Conservation (phyloP, 2,888 invertebrate species). For the Aporophyla nigra region DNA sequence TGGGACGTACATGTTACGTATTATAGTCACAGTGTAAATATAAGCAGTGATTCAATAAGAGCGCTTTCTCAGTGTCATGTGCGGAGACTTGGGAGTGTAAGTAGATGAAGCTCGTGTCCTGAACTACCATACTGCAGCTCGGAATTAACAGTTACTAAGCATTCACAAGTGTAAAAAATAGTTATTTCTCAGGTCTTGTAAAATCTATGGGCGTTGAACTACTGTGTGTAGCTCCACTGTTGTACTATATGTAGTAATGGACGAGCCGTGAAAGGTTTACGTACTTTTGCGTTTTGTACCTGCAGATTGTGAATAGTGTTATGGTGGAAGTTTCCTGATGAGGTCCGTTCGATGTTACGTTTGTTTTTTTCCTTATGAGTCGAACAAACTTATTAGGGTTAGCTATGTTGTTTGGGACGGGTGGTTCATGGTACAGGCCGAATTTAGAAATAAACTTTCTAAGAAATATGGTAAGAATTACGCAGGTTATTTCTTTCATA, state of each 20-base stretch:
- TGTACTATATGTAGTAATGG: conserved; percentile 34
- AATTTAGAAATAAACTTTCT: conserved; percentile 4
- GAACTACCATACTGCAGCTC: neutral
- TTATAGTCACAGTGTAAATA: conserved; percentile 15
- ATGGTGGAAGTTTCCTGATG: conserved; percentile 56
- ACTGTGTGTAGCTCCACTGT: conserved; percentile 19
- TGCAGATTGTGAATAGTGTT: conserved; percentile 61
- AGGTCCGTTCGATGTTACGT: conserved; percentile 55
- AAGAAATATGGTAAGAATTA: neutral
- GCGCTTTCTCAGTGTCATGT: neutral
- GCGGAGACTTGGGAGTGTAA: too few relatives aligned
- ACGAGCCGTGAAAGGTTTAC: conserved; percentile 51
- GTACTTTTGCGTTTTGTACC: conserved; percentile 59
- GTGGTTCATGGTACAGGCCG: neutral
- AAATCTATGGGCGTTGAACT: neutral
- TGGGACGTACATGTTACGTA: conserved; percentile 50
- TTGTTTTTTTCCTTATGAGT: conserved; percentile 58
- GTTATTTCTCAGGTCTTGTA: neutral
- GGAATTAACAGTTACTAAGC: neutral
- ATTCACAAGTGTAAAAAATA: neutral
- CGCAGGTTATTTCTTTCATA: neutral
- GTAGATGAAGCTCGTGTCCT: neutral
- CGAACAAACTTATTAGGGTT: conserved; percentile 58
- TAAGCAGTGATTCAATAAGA: conserved; percentile 9
- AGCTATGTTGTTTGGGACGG: conserved; percentile 19